Percentiles rank a stretch among this genome's conserved stretches.
These are phyloP conservation scores for Ceuthmochares aereus DNA, from an alignment of 2,113 vertebrate genomes.

Conservation along the genomic window DNA sequence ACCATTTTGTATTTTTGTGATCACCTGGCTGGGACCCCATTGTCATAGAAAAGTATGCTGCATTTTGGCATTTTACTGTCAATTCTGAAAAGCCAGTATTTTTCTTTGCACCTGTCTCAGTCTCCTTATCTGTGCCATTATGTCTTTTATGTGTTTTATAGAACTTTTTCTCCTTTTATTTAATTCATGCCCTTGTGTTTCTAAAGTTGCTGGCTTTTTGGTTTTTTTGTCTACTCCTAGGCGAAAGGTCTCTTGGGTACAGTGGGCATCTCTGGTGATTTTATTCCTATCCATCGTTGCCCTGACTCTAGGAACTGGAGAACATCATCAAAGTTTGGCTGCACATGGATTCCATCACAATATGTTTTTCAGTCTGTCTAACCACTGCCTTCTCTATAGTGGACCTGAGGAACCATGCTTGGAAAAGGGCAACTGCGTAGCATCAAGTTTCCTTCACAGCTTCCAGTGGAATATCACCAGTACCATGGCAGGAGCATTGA, in stretches of 20 bases:
- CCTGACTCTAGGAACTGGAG: slow-evolving; percentile 83
- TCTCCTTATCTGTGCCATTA: neutral
- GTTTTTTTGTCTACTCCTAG: slow-evolving; percentile 74
- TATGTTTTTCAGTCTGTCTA: slow-evolving; percentile 83
- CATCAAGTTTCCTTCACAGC: slow-evolving; percentile 66
- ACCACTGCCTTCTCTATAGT: slow-evolving; percentile 85
- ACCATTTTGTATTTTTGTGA: neutral
- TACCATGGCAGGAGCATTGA: slow-evolving; percentile 70
- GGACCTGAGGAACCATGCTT: slow-evolving; percentile 71
- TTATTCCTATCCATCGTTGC: slow-evolving; percentile 93
- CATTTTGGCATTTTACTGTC: neutral
- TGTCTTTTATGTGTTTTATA: neutral
- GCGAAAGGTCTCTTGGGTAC: slow-evolving; percentile 90
- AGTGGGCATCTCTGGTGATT: slow-evolving; percentile 92
- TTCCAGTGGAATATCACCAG: slow-evolving; percentile 82
- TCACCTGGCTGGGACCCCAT: neutral
- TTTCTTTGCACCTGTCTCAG: neutral
- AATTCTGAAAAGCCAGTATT: neutral
- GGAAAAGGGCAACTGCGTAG: slow-evolving; percentile 60
- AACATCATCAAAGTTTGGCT: slow-evolving; percentile 74
- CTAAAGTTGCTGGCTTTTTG: neutral
- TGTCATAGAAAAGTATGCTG: neutral
- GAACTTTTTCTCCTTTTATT: neutral
- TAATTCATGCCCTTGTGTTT: neutral
- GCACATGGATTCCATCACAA: slow-evolving; percentile 82